These are phyloP conservation scores for Brachionus paranguensis DNA, from an alignment of 1,140 invertebrate genomes.

Conservation along the genomic window DNA sequence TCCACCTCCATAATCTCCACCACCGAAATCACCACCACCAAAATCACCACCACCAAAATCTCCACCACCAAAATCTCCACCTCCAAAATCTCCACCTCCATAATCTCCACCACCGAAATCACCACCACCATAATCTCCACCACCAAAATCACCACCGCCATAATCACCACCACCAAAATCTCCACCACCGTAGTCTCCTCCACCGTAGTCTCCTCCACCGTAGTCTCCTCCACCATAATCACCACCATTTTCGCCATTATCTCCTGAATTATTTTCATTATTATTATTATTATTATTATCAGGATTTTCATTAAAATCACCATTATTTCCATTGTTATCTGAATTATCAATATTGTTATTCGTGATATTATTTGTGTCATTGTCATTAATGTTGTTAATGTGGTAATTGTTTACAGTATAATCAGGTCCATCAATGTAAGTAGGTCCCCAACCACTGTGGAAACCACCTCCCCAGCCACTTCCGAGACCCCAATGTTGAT, in stretches of 20 bases:
- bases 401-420: conserved; percentile 12
- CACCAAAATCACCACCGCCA: not conserved
- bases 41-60: conserved; percentile 37
- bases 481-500: conserved; percentile 17
- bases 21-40: conserved; percentile 30
- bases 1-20: conserved; percentile 13
- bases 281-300: not conserved
- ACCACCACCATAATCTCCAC: conserved; percentile 28
- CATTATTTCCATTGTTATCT: not conserved
- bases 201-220: not conserved
- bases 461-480: conserved; percentile 10
- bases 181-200: not conserved
- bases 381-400: conserved; percentile 9
- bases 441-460: conserved; percentile 2
- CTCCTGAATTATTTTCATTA: not conserved
- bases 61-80: not conserved
- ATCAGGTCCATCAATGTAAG: not conserved
- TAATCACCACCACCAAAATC: not conserved
- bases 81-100: conserved; percentile 3
- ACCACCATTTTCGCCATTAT: not conserved
- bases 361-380: conserved; percentile 24
- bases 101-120: conserved; percentile 29
- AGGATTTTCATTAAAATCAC: not conserved
- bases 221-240: not conserved
- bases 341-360: conserved; percentile 21